Base-by-base conservation (phyloP, 2,113 vertebrate species). In the Xyrauchen texanus region DNA sequence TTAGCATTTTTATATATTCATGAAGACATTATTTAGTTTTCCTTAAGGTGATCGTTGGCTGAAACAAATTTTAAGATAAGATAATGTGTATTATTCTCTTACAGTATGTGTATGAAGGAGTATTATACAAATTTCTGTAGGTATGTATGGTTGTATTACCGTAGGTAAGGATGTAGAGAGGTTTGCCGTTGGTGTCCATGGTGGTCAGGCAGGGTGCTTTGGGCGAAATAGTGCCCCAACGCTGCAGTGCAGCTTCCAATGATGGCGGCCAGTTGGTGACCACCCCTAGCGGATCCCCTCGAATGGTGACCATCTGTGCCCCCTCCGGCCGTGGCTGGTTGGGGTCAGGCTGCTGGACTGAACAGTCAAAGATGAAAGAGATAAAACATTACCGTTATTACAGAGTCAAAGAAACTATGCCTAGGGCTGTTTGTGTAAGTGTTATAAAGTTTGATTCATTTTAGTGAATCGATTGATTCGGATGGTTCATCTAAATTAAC, bases 161-260 rank as follows among this genome's bases (percentile, higher is more conserved):
- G 0, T 99, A 99, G 80, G 98, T 99, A 83, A 99, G 96, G 85
- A 98, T 96, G 45, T 98, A 98, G 70, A 99, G 94, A 46, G 98
- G 96, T 85, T 99, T 99, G 76, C 98, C 97, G 0, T 97, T 97
- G 0, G 97, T 99, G 86, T 99, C 98, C 96, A 99, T 97, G 88
- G 96, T 98, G 91, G 97, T 99, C 90, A 99, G 92, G 87, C 98
- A 99, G 72, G 98, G 98, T 15, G 97, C 97, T 92, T 99, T 99
- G 0, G 97, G 97, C 0, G 97, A 98, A 89, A 99, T 99, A 85
- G 98, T 99, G 0, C 98, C 98, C 98, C 98, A 99, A 82, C 98
- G 95, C 86, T 99, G 98, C 70, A 99, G 87, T 0, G 98, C 97
- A 0, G 98, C 98, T 90, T 99, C 98, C 84, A 99, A 90, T 21